phyloP scores from a whole-genome alignment of 2,113 vertebrate genomes.

The Pica pica region DNA sequence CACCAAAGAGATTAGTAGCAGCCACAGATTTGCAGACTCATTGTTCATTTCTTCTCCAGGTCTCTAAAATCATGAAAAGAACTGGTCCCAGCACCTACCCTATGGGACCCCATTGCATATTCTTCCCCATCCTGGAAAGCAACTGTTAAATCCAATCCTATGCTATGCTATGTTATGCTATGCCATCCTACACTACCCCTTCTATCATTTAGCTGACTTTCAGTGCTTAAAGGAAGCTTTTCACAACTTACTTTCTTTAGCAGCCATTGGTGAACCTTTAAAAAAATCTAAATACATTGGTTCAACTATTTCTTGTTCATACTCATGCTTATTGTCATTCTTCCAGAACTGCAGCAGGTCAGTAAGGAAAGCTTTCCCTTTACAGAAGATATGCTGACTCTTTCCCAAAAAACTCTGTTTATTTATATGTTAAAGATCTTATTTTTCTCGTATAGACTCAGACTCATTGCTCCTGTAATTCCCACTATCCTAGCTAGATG shows the following conservation, averaged over 20 bases:
- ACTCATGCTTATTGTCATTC: neutral
- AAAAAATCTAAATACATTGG: neutral
- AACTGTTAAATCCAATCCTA: neutral
- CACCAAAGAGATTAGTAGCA: neutral
- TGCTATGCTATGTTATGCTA: neutral
- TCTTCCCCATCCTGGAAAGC: neutral
- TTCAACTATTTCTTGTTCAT: neutral
- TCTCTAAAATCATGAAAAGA: neutral
- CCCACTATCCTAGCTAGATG: neutral
- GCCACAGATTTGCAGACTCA: neutral
- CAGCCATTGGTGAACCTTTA: neutral
- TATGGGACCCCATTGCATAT: neutral
- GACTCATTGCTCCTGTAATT: neutral
- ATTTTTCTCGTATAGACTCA: neutral
- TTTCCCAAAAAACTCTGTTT: neutral
- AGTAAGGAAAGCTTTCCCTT: neutral
- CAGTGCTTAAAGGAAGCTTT: neutral
- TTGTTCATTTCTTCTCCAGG: neutral
- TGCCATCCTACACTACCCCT: neutral
- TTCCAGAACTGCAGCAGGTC: neutral
- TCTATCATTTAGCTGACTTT: neutral
- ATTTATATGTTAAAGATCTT: neutral
- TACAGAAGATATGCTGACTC: neutral
- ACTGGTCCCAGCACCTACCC: fast-evolving
- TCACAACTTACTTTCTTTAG: neutral